phyloP scores from a whole-genome alignment of 2,888 invertebrate genomes.

The Pachydiplax longipennis region DNA sequence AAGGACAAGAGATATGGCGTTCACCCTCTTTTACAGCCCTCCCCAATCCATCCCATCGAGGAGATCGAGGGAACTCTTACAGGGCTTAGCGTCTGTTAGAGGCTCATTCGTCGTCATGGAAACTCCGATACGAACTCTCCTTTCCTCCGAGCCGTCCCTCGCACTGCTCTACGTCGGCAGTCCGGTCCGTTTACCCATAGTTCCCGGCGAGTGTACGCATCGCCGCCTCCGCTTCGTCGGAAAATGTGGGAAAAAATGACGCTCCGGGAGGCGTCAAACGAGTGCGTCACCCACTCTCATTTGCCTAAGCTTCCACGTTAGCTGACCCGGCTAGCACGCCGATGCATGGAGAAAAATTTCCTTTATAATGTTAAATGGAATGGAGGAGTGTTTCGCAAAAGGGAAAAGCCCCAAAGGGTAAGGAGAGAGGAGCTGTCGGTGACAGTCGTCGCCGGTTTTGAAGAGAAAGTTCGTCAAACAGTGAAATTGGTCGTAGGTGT shows the following conservation, averaged over 20 bases:
- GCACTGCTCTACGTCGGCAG: not conserved
- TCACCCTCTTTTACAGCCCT: not conserved
- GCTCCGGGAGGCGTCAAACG: not conserved
- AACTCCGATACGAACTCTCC: not conserved
- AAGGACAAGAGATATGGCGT: not conserved
- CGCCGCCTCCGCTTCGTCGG: not conserved
- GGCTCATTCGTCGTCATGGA: slow-evolving; percentile 29
- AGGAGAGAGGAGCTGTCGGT: too few species aligned
- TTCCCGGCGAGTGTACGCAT: not conserved
- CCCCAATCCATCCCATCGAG: not conserved
- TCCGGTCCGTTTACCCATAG: not conserved
- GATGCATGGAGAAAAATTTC: too few species aligned
- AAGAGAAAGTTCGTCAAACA: too few species aligned
- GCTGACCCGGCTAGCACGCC: too few species aligned
- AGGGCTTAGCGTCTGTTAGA: not conserved
- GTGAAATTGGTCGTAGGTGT: too few species aligned
- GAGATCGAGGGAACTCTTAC: not conserved
- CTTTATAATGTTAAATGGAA: too few species aligned
- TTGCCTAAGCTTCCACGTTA: too few species aligned
- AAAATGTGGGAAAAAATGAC: not conserved
- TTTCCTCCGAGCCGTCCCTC: not conserved
- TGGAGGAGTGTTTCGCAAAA: too few species aligned
- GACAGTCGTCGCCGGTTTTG: too few species aligned
- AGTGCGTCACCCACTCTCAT: not conserved
- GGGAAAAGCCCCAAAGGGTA: too few species aligned